Evolutionary conservation across 2,113 vertebrate genomes (phyloP).

Genomic region (Dunckerocampus dactyliophorus): DNA sequence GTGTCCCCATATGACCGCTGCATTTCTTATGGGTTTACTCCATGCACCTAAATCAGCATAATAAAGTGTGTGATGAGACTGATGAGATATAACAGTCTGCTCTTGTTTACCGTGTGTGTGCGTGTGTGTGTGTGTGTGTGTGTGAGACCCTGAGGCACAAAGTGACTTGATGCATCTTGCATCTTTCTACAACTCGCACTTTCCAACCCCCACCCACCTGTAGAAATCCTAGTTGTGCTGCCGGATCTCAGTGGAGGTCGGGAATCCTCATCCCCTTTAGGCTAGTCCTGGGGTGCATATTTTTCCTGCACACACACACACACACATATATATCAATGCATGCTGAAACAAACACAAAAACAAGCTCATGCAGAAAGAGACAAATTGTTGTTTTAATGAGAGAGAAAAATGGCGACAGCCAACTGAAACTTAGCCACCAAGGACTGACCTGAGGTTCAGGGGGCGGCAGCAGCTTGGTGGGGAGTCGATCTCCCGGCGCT

Average conservation of each 20-base stretch:
- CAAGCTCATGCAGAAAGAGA: background rate
- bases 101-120: conserved; percentile 71
- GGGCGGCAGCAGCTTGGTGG: conserved; percentile 61
- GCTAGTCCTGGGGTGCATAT: conserved; percentile 76
- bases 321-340: conserved; percentile 7
- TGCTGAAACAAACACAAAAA: conserved; percentile 2
- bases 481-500: conserved; percentile 64
- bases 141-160: conserved; percentile 72
- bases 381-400: conserved; percentile 66
- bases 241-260: conserved; percentile 66
- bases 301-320: conserved; percentile 24
- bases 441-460: conserved; percentile 74
- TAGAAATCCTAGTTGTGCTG: conserved; percentile 63
- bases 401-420: conserved; percentile 62
- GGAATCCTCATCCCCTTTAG: conserved; percentile 73
- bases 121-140: conserved; percentile 62
- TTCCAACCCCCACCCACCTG: conserved; percentile 49
- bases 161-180: conserved; percentile 70
- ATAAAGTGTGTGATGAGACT: conserved; percentile 69
- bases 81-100: conserved; percentile 69
- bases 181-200: conserved; percentile 48
- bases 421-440: conserved; percentile 70
- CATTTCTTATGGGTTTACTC: conserved; percentile 72
- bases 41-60: conserved; percentile 69
- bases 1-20: conserved; percentile 48